Evolutionary conservation across 2,888 invertebrate genomes (phyloP), one percentile per base, ranked within the genome.

Genomic region (Chromoteleia sp.): DNA sequence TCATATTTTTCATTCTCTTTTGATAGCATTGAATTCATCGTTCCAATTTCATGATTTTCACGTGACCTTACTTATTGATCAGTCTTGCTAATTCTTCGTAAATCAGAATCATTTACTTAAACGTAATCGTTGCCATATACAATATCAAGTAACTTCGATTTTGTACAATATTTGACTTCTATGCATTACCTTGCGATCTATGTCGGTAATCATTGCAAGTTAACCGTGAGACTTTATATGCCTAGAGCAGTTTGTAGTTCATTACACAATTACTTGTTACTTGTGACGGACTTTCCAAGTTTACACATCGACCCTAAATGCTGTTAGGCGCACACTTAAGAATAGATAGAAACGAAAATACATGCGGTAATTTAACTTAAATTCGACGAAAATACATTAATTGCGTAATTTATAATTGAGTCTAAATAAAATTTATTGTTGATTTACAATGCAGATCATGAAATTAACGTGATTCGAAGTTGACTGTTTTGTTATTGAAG

Each of bases 251-350:
- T 83, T 81, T 81, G 83, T 76, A 81, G 73, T 80, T 81, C 79
- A 81, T 83, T 83, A 81, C 79, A 79, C 81, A 79, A 83, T 83
- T 81, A 75, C 77, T 48, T 77, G 71, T 76, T 67, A 71, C 65
- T 73, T 61, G 73, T 67, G 68, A 73, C 73, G 73, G 77, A 73
- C 73, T 73, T 68, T 76, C 73, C 58, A 65, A 79, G 73, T 68
- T 74, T 74, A 74, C 74, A 61, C 74, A 79, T 79, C 79, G 73
- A 63, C 63, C 80, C 74, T 63, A 80, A 74, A 68, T 59, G 73
- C 63, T 70, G 74, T 75, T 74, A 61, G 68, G 21, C 45, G 74
- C 41, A 61, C 74, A 63, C 67, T 79, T 74, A 68, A 68, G 43
- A 52, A 50, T 30, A 39, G 70, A 65, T 71, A 52, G 70, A 77